Conservation (phyloP, 2,888 invertebrate species). For the Ecdyonurus torrentis region DNA sequence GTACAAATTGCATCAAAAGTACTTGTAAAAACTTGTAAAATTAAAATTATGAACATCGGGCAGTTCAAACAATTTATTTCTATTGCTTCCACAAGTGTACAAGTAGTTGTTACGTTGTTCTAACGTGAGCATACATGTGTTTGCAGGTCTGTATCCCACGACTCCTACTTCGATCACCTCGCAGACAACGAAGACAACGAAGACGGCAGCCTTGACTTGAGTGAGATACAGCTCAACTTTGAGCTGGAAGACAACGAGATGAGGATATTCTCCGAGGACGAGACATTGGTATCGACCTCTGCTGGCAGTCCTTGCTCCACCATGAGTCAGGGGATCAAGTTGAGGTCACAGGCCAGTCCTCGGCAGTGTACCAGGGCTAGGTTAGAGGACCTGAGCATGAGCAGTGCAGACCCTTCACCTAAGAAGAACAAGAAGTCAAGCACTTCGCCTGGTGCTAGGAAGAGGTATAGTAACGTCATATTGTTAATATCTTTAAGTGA, state of each 20-base stretch:
- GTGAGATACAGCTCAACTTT: conserved; percentile 68
- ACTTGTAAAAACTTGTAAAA: too few relatives aligned
- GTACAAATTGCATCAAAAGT: too few relatives aligned
- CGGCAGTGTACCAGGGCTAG: conserved; percentile 22
- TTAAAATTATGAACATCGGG: too few relatives aligned
- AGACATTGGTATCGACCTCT: conserved; percentile 35
- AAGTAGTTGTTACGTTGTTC: too few relatives aligned
- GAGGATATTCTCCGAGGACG: conserved; percentile 80
- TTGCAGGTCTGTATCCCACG: conserved; percentile 61
- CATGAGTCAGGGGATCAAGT: not conserved
- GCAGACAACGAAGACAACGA: conserved; percentile 25
- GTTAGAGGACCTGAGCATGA: conserved; percentile 33
- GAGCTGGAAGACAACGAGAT: conserved; percentile 72
- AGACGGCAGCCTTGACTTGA: conserved; percentile 43
- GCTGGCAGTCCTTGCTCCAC: conserved; percentile 13
- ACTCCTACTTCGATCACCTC: conserved; percentile 78
- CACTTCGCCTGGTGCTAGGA: conserved; percentile 8
- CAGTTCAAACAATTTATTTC: too few relatives aligned
- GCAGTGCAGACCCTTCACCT: conserved; percentile 40
- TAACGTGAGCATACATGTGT: too few relatives aligned
- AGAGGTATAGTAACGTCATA: not conserved
- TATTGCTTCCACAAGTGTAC: too few relatives aligned
- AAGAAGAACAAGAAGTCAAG: conserved; percentile 31
- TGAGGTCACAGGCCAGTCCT: not conserved
- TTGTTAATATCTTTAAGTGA: not conserved